Base-by-base conservation (phyloP, 2,113 vertebrate species). In the Phalacrocorax aristotelis region DNA sequence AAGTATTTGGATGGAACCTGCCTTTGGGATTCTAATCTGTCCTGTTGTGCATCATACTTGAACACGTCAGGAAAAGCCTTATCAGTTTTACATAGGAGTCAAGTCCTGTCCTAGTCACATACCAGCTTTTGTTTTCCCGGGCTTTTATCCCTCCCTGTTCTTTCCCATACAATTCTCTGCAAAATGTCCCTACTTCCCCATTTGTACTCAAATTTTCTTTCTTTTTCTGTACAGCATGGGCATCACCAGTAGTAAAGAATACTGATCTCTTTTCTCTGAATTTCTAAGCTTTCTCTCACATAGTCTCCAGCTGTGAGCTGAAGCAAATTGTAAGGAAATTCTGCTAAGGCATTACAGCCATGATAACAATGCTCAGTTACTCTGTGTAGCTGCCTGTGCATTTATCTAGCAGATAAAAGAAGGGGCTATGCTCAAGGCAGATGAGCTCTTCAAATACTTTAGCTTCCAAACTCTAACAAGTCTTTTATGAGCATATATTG, bases 401-500 rank as follows among this genome's bases (percentile, higher is more conserved):
- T 94, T 91, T 92, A 51, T 83, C 58, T 44, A 55, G 38, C 57
- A 90, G 90, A 85, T 60, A 85, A 82, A 95, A 87, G 75, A 57
- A 74, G 15, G 12, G 21, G 11, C 34, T 65, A 10, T 48, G 54
- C 57, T 68, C n/a, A 42, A 26, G 61, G 74, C 38, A 79, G n/a
- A 38, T 82, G 62, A 26, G 10, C 20, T 91, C 40, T 83, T 86
- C 89, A 79, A 94, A 89, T 61, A 76, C 34, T 79, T 87, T 11
- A 85, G 9, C 52, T 88, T 83, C 44, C 49, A 93, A 94, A 92
- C 51, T 90, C 48, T 52, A 60, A 14, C 26, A 75, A 60, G 48
- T 8, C n/a, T 65, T 90, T 90, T 38, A 61, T 36, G 18, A 49
- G 7, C 11, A 49, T 3, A 10, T 46, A 61, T 40, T 83, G 54